phyloP scores from a whole-genome alignment of 2,113 vertebrate species.

The Cyanoderma ruficeps region DNA sequence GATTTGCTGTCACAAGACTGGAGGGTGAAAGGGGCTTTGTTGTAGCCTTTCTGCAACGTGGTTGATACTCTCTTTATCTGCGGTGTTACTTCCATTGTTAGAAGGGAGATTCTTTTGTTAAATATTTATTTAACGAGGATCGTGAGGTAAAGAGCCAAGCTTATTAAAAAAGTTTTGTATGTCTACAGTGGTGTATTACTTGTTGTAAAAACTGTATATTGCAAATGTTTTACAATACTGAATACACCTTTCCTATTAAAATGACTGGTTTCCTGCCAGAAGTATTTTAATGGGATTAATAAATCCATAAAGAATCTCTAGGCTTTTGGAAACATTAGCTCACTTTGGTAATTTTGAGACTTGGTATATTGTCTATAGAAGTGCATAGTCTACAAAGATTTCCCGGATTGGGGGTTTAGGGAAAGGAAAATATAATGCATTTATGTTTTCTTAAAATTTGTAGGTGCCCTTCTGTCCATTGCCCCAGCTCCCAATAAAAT shows the following conservation, averaged over 20 bases:
- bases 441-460: neutral
- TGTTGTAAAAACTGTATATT: constrained; percentile 63
- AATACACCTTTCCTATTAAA: constrained; percentile 63
- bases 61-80: neutral
- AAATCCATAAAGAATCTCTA: neutral
- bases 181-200: neutral
- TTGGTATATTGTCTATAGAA: neutral
- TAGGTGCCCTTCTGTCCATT: neutral
- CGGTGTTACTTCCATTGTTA: neutral
- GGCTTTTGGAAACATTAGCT: neutral
- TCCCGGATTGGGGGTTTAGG: neutral
- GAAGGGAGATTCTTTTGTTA: neutral
- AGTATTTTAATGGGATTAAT: constrained; percentile 7
- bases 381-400: neutral
- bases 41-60: constrained; percentile 62
- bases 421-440: neutral
- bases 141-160: neutral
- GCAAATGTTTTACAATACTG: constrained; percentile 56
- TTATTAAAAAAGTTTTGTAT: neutral
- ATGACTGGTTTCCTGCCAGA: neutral
- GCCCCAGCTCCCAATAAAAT: neutral
- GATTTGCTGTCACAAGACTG: constrained; percentile 90
- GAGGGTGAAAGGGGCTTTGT: constrained; percentile 92
- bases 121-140: constrained; percentile 48
- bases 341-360: neutral